Percentiles rank a stretch among this genome's conserved stretches.
Evolutionary conservation across 2,797 vertebrate genomes (phyloP).

Genomic region (Prionace glauca): DNA sequence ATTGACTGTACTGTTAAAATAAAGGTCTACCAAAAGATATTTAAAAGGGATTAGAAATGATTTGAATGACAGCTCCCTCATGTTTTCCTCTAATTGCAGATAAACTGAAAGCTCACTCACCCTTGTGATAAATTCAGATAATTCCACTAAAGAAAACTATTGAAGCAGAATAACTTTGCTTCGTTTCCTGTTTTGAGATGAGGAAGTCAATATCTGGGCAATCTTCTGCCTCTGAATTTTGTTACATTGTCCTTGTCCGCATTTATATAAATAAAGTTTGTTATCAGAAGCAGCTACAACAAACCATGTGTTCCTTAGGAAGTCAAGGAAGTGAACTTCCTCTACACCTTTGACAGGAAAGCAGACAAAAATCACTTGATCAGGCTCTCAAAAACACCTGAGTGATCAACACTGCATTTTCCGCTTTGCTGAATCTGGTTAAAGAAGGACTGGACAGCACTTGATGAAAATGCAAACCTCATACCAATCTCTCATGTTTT

Average conservation of each 20-base stretch:
- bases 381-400: neutral
- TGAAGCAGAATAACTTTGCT: constrained; percentile 13
- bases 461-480: neutral
- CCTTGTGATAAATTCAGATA: neutral
- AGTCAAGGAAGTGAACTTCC: constrained; percentile 3
- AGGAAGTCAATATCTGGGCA: neutral
- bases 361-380: neutral
- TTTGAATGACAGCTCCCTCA: neutral
- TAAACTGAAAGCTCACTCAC: constrained; percentile 4
- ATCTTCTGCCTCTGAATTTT: neutral
- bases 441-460: neutral
- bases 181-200: constrained; percentile 27
- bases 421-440: neutral
- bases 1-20: neutral
- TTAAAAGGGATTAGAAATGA: neutral
- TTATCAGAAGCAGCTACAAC: neutral
- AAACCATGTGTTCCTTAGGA: neutral
- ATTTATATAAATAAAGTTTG: neutral
- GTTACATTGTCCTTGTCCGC: neutral
- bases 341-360: neutral
- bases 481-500: neutral
- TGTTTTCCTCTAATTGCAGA: neutral
- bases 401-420: neutral
- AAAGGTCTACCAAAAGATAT: neutral
- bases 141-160: no score